Percentiles rank a stretch among this genome's conserved stretches.
Evolutionary conservation across 2,113 vertebrate species (phyloP).

Genomic region (Elgaria multicarinata): DNA sequence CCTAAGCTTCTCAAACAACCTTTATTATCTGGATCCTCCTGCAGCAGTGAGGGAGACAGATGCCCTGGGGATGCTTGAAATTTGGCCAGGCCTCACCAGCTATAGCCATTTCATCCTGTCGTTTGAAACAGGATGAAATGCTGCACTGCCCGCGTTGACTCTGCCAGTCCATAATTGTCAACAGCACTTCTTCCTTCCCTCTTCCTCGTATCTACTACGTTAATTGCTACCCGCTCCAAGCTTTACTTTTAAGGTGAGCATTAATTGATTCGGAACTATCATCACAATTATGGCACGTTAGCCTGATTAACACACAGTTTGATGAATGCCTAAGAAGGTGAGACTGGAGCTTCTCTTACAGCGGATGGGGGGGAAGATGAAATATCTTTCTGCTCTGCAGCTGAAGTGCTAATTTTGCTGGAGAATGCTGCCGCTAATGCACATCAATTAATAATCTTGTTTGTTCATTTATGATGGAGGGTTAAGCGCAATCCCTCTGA

Average conservation of each 20-base stretch:
- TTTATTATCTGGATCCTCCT: too few relatives aligned
- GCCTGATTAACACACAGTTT: conserved; percentile 72
- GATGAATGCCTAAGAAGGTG: conserved; percentile 70
- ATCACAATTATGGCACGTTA: conserved; percentile 74
- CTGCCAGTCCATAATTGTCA: conserved; percentile 49
- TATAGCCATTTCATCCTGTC: too few relatives aligned
- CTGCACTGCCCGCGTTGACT: not conserved
- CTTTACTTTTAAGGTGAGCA: conserved; percentile 73
- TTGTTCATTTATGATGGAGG: conserved; percentile 21
- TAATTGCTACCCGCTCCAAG: conserved; percentile 71
- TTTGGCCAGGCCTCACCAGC: too few relatives aligned
- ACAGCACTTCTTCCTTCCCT: conserved; percentile 54
- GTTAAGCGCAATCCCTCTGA: not conserved
- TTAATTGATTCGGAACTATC: conserved; percentile 80
- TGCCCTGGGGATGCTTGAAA: too few relatives aligned
- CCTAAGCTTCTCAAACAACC: too few relatives aligned
- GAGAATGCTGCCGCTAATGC: conserved; percentile 50
- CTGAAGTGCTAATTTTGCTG: conserved; percentile 50
- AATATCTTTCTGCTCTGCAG: conserved; percentile 25
- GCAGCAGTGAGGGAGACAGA: too few relatives aligned
- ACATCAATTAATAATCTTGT: conserved; percentile 61
- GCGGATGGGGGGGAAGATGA: conserved; percentile 43
- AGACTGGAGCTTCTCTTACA: conserved; percentile 48
- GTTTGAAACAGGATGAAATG: too few relatives aligned
- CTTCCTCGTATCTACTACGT: conserved; percentile 61